Conservation (phyloP, 2,888 invertebrate species). For the Himalopsyche kuldschensis region DNA sequence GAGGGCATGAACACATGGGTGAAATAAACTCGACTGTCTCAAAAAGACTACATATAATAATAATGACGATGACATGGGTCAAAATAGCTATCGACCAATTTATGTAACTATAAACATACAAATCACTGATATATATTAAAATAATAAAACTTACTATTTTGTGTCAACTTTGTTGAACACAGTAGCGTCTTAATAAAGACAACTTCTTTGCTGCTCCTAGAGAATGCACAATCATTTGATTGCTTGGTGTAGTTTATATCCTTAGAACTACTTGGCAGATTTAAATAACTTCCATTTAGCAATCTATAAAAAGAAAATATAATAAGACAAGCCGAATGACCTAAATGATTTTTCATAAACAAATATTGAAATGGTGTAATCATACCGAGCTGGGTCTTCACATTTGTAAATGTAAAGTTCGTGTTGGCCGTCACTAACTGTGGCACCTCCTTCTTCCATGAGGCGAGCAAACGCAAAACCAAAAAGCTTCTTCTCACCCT, state of each 20-base stretch:
- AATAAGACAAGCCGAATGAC: neutral
- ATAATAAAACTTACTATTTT: conserved; percentile 70
- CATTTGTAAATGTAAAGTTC: conserved; percentile 93
- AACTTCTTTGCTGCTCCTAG: conserved; percentile 81
- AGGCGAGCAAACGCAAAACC: conserved; percentile 89
- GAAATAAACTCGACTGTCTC: too few species aligned
- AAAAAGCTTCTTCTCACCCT: conserved; percentile 86
- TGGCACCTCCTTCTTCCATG: conserved; percentile 90
- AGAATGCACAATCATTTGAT: conserved; percentile 42
- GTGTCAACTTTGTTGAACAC: conserved; percentile 95
- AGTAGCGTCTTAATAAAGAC: conserved; percentile 80
- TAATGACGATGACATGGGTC: too few species aligned
- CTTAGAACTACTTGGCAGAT: conserved; percentile 64
- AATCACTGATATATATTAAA: too few species aligned
- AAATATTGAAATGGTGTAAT: conserved; percentile 47
- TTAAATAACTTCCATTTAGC: conserved; percentile 62
- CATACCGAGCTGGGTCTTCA: conserved; percentile 75
- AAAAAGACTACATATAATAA: too few species aligned
- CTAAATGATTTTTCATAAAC: neutral
- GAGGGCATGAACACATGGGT: too few species aligned
- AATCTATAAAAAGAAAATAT: conserved; percentile 47
- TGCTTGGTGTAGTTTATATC: conserved; percentile 47
- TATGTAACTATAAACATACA: too few species aligned
- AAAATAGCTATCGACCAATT: too few species aligned
- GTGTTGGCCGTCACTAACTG: conserved; percentile 83